A percentile compares a stretch with the other conserved stretches of the same genome.
These are phyloP conservation scores for Saccostrea glomerata DNA, from an alignment of 1,140 invertebrate genomes.

Conservation along the genomic window DNA sequence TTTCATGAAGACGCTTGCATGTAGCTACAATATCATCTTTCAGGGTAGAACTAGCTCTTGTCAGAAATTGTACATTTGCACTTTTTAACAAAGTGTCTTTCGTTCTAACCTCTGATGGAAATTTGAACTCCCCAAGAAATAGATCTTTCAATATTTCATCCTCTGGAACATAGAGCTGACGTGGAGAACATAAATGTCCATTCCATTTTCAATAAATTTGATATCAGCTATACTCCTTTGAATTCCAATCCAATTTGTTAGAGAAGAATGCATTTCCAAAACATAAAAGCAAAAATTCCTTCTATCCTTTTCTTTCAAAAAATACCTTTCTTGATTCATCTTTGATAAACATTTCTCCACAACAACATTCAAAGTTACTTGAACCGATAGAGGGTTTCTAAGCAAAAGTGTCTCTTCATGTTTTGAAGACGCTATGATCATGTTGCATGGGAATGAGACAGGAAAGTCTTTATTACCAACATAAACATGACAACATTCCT, in stretches of 20 bases:
- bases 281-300: not conserved
- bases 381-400: not conserved
- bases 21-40: not conserved
- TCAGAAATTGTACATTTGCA: no score
- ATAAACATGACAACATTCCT: not conserved
- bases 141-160: no score
- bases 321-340: not conserved
- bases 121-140: no score
- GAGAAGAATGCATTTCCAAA: not conserved
- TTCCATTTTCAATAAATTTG: slow-evolving; percentile 7
- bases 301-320: not conserved
- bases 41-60: not conserved
- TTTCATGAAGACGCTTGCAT: not conserved
- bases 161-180: no score
- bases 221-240: not conserved
- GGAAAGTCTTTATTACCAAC: not conserved
- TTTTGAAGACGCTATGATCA: not conserved
- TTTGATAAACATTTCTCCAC: not conserved
- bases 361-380: not conserved
- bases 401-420: not conserved
- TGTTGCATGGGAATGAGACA: not conserved
- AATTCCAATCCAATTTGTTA: not conserved
- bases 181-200: not conserved
- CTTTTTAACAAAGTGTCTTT: no score
- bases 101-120: no score